Percentiles rank a stretch among this genome's conserved stretches.
These are phyloP conservation scores for Hystrix cristata DNA, from an alignment of 2,113 vertebrate species.

Conservation along the genomic window DNA sequence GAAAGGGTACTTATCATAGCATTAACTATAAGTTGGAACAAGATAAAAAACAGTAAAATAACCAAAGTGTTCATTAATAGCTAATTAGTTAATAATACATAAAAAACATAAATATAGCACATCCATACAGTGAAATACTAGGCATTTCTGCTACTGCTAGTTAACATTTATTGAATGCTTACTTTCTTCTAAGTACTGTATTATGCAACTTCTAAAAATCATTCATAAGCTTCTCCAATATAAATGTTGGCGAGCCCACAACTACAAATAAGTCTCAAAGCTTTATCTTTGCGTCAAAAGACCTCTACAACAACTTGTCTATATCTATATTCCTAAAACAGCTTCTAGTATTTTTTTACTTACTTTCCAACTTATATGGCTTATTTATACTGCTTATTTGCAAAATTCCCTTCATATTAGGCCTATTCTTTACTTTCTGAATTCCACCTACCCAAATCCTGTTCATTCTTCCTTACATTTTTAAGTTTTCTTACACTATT, in stretches of 20 bases:
- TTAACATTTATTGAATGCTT: slow-evolving; percentile 34
- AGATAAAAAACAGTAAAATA: neutral
- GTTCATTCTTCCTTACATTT: slow-evolving; percentile 20
- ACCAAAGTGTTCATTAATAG: neutral
- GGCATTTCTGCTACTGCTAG: neutral
- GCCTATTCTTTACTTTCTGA: neutral
- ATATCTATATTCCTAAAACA: neutral
- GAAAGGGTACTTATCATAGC: neutral
- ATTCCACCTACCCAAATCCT: neutral
- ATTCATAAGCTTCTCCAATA: slow-evolving; percentile 36
- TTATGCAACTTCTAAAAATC: slow-evolving; percentile 39
- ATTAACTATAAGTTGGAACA: neutral
- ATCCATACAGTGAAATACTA: neutral
- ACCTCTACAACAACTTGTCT: neutral
- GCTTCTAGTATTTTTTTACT: slow-evolving; percentile 22
- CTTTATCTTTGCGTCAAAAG: slow-evolving; percentile 23
- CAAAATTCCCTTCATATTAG: neutral
- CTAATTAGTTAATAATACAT: neutral
- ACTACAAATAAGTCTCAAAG: neutral
- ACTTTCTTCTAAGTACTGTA: neutral
- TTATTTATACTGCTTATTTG: slow-evolving; percentile 13
- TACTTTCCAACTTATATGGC: neutral
- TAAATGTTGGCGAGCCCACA: neutral
- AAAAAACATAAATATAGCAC: neutral
- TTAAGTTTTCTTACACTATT: neutral